Conservation (phyloP, 2,797 vertebrate species). For the Etheostoma perlongum region DNA sequence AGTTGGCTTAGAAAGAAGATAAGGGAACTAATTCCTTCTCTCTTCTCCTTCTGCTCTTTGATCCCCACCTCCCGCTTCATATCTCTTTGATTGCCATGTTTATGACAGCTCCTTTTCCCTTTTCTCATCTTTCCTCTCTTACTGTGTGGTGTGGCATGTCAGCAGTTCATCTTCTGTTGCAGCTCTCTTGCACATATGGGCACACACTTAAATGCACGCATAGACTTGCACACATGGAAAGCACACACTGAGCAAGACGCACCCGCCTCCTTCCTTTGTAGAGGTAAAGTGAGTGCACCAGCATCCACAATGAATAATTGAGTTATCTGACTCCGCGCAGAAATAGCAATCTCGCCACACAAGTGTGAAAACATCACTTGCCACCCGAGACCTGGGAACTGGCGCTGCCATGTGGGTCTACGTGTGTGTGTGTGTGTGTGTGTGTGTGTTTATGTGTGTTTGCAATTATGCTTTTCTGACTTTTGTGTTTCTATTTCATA, state of each 20-base stretch:
- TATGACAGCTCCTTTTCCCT: conserved; percentile 72
- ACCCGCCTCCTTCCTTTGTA: conserved; percentile 58
- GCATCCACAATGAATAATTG: conserved; percentile 84
- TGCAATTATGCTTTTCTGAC: conserved; percentile 19
- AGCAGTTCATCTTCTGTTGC: conserved; percentile 68
- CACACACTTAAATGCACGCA: conserved; percentile 20
- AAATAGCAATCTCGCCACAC: conserved; percentile 84
- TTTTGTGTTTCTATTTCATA: conserved; percentile 8
- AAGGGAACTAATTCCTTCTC: conserved; percentile 72
- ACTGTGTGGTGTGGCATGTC: conserved; percentile 66
- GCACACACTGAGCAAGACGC: conserved; percentile 52
- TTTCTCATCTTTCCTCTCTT: conserved; percentile 45
- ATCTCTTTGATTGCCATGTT: conserved; percentile 76
- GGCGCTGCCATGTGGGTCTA: conserved; percentile 57
- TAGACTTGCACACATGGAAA: conserved; percentile 22
- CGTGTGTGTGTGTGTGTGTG: conserved; percentile 35
- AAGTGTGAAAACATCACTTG: conserved; percentile 84
- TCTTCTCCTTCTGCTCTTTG: conserved; percentile 71
- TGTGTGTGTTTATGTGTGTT: neutral
- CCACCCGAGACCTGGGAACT: conserved; percentile 70
- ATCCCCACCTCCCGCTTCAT: conserved; percentile 74
- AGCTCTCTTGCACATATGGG: conserved; percentile 39
- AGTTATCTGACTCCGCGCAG: conserved; percentile 81
- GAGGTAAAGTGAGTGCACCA: conserved; percentile 82
- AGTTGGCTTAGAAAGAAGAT: conserved; percentile 72